Evolutionary conservation across 2,113 vertebrate species (phyloP), one percentile per base, ranked within the genome.

Genomic region (Prochilodus magdalenae): DNA sequence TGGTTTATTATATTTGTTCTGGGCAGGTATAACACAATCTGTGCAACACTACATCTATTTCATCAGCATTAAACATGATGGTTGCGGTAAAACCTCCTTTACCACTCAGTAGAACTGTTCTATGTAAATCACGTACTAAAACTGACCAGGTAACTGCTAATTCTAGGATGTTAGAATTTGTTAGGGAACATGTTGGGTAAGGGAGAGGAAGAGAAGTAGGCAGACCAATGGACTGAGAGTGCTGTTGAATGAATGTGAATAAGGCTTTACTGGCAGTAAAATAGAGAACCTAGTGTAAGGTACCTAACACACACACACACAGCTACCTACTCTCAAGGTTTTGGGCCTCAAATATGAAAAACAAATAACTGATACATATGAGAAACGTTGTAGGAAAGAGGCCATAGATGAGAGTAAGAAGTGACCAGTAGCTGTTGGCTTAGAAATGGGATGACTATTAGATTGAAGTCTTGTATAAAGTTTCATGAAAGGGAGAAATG

Each of bases 211-310:
- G 18, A 26, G 29, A 24, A 40, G 15, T 4, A 27, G 49, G 62
- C 70, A 67, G 62, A 29, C 16, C 6, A 53, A 40, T 65, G 29
- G 60, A 73, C 75, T 73, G 75, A 74, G 60, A 80, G n/a, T 24
- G 65, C 26, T 20, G 20, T 77, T 83, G 60, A 33, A 33, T 44
- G 40, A 44, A 36, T 47, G 62, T 70, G 71, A 79, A 85, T 65
- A 49, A 80, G 75, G 70, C 73, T 67, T 74, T 76, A 79, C 69
- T 83, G 29, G 24, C 66, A 67, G 40, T 66, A 36, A 82, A 65
- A 73, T 72, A 77, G 29, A 63, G 53, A 27, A 74, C 26, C 18
- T 15, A 74, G 27, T 83, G 81, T 83, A 55, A 33, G n/a, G 62
- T 7, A 69, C 36, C 18, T 22, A 30, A 44, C 12, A 69, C 36